Conservation (phyloP, 2,113 vertebrate species). For the Corythaeola cristata region DNA sequence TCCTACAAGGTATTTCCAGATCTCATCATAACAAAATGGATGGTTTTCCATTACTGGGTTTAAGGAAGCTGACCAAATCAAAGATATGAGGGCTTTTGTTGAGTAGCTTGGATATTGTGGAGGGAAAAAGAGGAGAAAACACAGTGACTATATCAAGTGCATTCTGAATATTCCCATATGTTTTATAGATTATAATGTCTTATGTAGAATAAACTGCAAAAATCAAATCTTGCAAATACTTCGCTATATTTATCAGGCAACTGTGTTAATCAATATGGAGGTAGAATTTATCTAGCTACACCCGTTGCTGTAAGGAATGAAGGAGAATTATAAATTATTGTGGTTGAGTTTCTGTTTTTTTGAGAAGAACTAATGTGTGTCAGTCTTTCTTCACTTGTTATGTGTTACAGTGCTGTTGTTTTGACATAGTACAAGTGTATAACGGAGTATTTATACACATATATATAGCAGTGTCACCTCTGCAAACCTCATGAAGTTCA, state of each 20-base stretch:
- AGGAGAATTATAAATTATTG: background rate
- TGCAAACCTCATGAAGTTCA: too few relatives aligned
- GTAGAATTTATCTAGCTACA: background rate
- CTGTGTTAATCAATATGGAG: background rate
- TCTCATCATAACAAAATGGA: background rate
- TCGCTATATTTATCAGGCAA: background rate
- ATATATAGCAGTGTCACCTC: too few relatives aligned
- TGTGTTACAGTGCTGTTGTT: background rate
- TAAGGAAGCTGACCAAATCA: background rate
- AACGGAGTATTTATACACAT: background rate
- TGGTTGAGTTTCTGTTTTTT: background rate
- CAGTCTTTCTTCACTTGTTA: background rate
- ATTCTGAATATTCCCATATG: background rate
- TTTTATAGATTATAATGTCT: background rate
- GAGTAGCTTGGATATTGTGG: background rate
- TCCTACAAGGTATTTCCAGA: background rate
- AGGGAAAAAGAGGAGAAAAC: background rate
- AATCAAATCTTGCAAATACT: background rate
- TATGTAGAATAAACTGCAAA: background rate
- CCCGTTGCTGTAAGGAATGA: background rate
- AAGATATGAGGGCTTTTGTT: background rate
- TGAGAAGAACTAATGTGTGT: fast-evolving
- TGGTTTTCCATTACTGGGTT: background rate
- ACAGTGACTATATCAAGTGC: background rate
- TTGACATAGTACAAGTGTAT: background rate